Base-by-base conservation (phyloP, 2,113 vertebrate genomes). In the Halcyon senegalensis region DNA sequence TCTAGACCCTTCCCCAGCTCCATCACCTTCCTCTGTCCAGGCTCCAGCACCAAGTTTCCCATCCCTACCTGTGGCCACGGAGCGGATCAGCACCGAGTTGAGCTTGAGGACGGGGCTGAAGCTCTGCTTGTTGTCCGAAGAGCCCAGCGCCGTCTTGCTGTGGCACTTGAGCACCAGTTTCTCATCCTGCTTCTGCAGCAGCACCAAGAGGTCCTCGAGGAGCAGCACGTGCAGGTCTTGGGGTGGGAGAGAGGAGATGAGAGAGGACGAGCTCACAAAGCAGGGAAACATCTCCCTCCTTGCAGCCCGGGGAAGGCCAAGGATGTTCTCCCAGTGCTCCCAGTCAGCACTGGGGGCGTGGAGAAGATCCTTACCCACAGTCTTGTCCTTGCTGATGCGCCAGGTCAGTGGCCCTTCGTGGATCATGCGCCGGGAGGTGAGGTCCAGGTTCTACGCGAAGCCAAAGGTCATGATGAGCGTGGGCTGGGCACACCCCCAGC, bases 341-440 rank as follows among this genome's bases (percentile, higher is more conserved):
- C 31, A 11, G 56, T 27, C 5, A 11, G 4, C 55, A 8, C 62
- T 33, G 25, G 63, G 13, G 19, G 0, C 1, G 30, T 7, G 50
- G 9, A 4, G 68, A 39, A 18, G 14, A 17, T 30, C 82, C 98
- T 4, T 77, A 99, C 99, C 99, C 82, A 99, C 96, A 13, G 98
- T 98, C 97, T 99, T 99, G 39, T 99, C 99, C 96, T 99, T 99
- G 97, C 97, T 98, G 93, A 99, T 94, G 87, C 98, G 98, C 99
- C 99, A 99, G 5, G 97, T 97, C 60, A 99, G 98, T 1, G 98
- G 98, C 7, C 99, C 99, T 89, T 99, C 99, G 0, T 99, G 99
- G 86, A 99, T 98, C 99, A 99, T 99, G n/a, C 96, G 98, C 76
- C 98, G 99, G 0, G 98, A 98, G 58, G 98, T 99, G 79, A 99